Percentiles rank a stretch among this genome's conserved stretches.
Conservation (phyloP, 2,113 vertebrate species). For the Egretta garzetta region DNA sequence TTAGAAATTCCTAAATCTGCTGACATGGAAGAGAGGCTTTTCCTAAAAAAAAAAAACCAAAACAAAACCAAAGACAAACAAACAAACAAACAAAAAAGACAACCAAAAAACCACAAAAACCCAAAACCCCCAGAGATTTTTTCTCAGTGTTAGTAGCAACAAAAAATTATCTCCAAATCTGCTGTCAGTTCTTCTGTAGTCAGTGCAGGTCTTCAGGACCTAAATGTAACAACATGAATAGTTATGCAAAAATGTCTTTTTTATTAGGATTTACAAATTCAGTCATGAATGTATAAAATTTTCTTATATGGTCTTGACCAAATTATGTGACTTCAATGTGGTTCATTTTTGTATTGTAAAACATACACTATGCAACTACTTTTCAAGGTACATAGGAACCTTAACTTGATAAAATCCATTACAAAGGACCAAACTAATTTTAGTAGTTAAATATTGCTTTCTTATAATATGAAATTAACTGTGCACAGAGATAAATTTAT, state of each 20-base stretch:
- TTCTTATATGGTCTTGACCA: background rate
- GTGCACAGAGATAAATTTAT: background rate
- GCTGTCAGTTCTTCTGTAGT: background rate
- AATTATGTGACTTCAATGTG: background rate
- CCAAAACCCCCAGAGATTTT: background rate
- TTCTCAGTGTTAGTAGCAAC: background rate
- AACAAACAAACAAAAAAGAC: background rate
- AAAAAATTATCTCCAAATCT: background rate
- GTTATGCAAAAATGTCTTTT: background rate
- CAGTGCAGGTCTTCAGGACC: background rate
- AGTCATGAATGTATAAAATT: background rate
- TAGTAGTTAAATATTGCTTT: background rate
- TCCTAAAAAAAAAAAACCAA: background rate
- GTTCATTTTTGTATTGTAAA: background rate
- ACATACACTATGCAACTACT: background rate
- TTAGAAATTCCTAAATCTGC: background rate
- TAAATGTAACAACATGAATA: background rate
- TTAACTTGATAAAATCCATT: background rate
- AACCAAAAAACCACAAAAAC: background rate
- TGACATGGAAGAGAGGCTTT: fast-evolving
- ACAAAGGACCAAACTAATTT: background rate
- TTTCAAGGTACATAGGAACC: background rate
- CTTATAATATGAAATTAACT: background rate
- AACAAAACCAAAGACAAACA: no score
- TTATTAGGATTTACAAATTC: background rate